Evolutionary conservation across 2,797 vertebrate genomes (phyloP).

Genomic region (Leptodactylus fallax): DNA sequence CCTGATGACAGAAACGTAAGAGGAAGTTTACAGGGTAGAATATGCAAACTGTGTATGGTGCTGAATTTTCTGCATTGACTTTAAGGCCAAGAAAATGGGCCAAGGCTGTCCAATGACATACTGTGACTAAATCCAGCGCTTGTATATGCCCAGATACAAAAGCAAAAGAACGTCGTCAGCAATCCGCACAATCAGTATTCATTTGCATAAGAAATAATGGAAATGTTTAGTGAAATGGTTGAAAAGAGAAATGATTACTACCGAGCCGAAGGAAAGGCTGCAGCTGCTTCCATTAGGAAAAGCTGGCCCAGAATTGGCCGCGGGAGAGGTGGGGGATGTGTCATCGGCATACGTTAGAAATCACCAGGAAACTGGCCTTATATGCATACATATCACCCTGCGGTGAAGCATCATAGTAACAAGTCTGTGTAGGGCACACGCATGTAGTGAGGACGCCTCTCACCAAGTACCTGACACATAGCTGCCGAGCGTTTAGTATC

Average conservation of each 20-base stretch:
- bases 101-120: not conserved
- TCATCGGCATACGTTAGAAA: too few relatives aligned
- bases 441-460: too few relatives aligned
- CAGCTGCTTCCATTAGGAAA: conserved; percentile 1
- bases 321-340: not conserved
- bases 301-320: not conserved
- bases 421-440: too few relatives aligned
- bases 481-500: too few relatives aligned
- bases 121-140: not conserved
- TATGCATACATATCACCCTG: too few relatives aligned
- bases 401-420: too few relatives aligned
- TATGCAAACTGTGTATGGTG: too few relatives aligned
- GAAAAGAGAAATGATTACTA: not conserved
- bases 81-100: not conserved
- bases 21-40: too few relatives aligned
- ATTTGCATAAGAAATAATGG: conserved; percentile 24
- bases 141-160: not conserved
- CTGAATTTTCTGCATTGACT: too few relatives aligned
- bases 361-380: not conserved
- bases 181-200: not conserved
- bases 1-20: too few relatives aligned
- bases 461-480: too few relatives aligned
- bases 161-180: not conserved
- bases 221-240: conserved; percentile 16
- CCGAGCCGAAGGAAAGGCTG: not conserved